phyloP scores from a whole-genome alignment of 2,888 invertebrate species.

The Drosophila anomalipes region DNA sequence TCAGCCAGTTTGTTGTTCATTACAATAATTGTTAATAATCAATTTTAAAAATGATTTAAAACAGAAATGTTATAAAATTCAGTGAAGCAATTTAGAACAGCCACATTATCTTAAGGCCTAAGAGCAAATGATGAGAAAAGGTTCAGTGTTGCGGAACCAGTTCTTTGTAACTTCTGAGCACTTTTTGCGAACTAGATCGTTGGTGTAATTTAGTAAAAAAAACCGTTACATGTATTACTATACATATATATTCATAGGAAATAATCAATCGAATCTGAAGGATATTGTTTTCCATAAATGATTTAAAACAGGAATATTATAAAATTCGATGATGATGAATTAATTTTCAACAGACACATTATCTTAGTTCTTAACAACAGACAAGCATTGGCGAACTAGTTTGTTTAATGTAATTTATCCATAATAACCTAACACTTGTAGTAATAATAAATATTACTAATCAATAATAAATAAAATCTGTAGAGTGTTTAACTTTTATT shows the following conservation, averaged over 20 bases:
- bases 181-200: constrained; percentile 1
- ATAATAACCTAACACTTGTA: not conserved
- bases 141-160: constrained; percentile 2
- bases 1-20: not conserved
- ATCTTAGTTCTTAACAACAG: not conserved
- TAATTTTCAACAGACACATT: not conserved
- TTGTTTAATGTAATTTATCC: not conserved
- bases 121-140: not conserved
- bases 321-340: not conserved
- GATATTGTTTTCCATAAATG: not conserved
- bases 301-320: not conserved
- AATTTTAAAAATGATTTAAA: not conserved
- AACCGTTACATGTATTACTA: not conserved
- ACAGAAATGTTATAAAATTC: not conserved
- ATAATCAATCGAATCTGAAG: not conserved
- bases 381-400: not conserved
- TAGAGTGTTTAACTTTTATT: not conserved
- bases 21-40: not conserved
- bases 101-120: not conserved
- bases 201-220: not conserved
- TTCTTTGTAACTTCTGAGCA: constrained; percentile 1
- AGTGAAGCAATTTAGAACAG: not conserved
- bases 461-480: not conserved
- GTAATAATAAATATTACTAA: not conserved
- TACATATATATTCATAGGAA: not conserved